Percentiles rank a stretch among this genome's conserved stretches.
These are phyloP conservation scores for Xestia rhomboidea DNA, from an alignment of 2,888 invertebrate genomes.

Conservation along the genomic window DNA sequence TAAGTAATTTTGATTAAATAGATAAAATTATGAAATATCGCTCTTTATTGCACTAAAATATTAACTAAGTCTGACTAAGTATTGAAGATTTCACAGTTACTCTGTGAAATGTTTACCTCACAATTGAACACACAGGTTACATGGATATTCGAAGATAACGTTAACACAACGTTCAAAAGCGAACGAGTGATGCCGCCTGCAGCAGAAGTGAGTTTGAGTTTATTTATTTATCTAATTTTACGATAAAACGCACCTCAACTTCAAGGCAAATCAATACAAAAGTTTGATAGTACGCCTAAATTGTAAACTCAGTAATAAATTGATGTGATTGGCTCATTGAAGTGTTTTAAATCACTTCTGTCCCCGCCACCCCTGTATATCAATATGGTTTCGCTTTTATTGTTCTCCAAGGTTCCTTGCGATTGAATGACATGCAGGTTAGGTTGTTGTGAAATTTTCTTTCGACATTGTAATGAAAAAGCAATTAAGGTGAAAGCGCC, in stretches of 20 bases:
- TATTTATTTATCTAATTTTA: neutral
- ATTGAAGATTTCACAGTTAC: neutral
- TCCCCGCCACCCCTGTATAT: neutral
- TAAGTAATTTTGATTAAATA: no score
- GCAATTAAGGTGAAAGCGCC: neutral
- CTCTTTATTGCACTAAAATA: no score
- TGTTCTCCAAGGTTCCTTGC: neutral
- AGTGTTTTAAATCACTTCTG: neutral
- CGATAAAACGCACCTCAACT: neutral
- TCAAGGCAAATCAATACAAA: neutral
- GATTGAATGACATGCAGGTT: neutral
- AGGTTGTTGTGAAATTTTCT: neutral
- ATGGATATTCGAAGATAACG: slow-evolving; percentile 74
- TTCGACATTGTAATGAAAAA: neutral
- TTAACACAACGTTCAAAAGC: slow-evolving; percentile 61
- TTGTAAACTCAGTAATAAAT: neutral
- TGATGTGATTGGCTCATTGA: neutral
- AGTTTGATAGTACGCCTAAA: neutral
- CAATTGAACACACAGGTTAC: slow-evolving; percentile 69
- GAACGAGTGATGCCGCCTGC: slow-evolving; percentile 12
- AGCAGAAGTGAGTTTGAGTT: slow-evolving; percentile 21
- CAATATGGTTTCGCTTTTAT: neutral
- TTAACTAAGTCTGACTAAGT: no score
- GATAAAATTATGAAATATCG: no score
- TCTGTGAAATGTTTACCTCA: neutral